phyloP scores from a whole-genome alignment of 2,888 invertebrate species.

The Cephus runcator region DNA sequence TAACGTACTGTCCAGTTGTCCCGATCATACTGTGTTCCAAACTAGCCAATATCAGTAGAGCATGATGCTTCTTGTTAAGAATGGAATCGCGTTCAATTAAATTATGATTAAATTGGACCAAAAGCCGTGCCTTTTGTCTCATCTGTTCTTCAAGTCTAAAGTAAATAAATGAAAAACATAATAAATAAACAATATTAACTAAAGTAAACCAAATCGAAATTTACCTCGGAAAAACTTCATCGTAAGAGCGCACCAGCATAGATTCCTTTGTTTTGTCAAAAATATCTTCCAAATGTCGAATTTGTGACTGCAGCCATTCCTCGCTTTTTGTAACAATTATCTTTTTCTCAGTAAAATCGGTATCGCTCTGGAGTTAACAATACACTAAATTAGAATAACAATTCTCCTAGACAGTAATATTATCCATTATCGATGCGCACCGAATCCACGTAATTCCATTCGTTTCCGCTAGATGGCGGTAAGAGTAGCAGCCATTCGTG shows the following conservation, averaged over 20 bases:
- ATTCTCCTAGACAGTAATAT: background rate
- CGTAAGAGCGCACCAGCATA: constrained; percentile 62
- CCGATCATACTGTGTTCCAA: constrained; percentile 65
- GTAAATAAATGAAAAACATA: constrained; percentile 1
- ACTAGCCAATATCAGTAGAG: constrained; percentile 66
- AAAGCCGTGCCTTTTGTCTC: constrained; percentile 67
- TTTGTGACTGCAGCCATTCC: constrained; percentile 52
- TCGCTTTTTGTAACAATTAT: constrained; percentile 43
- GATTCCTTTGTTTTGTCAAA: constrained; percentile 62
- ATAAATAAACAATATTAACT: background rate
- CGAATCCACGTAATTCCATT: background rate
- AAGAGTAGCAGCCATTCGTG: background rate
- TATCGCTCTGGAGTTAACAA: constrained; percentile 34
- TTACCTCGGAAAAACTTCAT: constrained; percentile 65
- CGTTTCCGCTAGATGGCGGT: background rate
- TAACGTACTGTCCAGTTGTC: constrained; percentile 49
- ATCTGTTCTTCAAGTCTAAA: constrained; percentile 68
- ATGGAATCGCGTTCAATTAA: constrained; percentile 66
- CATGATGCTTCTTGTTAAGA: constrained; percentile 69
- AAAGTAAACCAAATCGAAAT: background rate
- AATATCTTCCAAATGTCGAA: constrained; percentile 60
- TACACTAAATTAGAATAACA: background rate
- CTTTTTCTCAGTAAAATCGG: constrained; percentile 23
- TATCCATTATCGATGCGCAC: background rate
- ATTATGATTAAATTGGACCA: constrained; percentile 65